Evolutionary conservation across 1,140 invertebrate species (phyloP), one percentile per base, ranked within the genome.

Genomic region (Drosophila hydei): DNA sequence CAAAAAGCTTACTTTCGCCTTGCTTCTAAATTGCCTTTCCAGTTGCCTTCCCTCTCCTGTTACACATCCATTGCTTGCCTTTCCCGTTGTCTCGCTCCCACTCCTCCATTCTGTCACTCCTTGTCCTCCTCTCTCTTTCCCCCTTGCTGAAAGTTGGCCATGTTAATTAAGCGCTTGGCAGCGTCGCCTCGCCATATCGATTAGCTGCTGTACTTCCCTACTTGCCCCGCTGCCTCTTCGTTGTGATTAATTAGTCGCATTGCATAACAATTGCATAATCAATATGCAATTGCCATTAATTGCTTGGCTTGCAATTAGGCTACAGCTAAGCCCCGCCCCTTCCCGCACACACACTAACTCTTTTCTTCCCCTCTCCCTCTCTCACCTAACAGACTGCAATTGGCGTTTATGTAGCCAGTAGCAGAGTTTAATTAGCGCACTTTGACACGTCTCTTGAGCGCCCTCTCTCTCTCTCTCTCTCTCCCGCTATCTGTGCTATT

Each of bases 241-340:
- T 65, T 60, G 45, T 60, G 75, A 63, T 71, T 85, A 85, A 85
- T 85, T 77, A 85, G 81, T 85, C 58, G 74, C 81, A 85, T 87
- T 85, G 81, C 77, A 77, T 85, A 85, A 85, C 80, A 85, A 85
- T 85, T 85, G 80, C 73, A 85, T 85, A 84, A 84, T 85, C 80
- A 84, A 79, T 84, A 70, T 76, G 80, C 56, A 72, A 65, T 68
- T 84, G 69, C 63, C 76, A 79, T 84, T 70, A 73, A 73, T 61
- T 81, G 69, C 77, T 65, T 73, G 74, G 56, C 45, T 61, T 65
- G 73, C 78, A 80, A 69, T 81, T 72, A 73, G 67, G 36, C 38
- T 19, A 33, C 9, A 11, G 30, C 30, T 30, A 21, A 5, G 8
- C 9, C 21, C 14, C 45, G 5, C 23, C 18, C 21, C 21, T 45